Percentiles rank a stretch among this genome's conserved stretches.
These are phyloP conservation scores for Danio aesculapii DNA, from an alignment of 2,797 vertebrate genomes.

Conservation along the genomic window DNA sequence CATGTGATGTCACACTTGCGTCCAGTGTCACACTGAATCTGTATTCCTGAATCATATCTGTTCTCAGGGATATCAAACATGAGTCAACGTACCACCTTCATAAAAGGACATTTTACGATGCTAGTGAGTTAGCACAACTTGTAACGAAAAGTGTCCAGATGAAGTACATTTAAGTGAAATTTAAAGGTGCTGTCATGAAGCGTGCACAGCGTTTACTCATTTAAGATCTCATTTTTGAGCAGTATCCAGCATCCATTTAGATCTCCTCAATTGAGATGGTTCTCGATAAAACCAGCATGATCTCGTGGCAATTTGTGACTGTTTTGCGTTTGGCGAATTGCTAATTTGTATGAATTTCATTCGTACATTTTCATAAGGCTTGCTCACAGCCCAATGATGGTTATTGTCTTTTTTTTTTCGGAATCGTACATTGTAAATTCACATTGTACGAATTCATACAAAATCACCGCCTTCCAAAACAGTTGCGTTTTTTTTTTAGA, in stretches of 20 bases:
- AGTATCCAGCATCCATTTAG: conserved; percentile 24
- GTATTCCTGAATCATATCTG: conserved; percentile 59
- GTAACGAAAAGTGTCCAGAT: conserved; percentile 41
- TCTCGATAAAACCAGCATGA: background rate
- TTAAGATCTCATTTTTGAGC: background rate
- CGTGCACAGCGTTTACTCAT: conserved; percentile 10
- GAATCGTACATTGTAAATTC: no score
- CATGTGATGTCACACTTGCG: conserved; percentile 1
- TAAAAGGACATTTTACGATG: conserved; percentile 33
- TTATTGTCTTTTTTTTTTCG: no score
- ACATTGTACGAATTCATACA: no score
- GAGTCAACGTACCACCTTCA: conserved; percentile 42
- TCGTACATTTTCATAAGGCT: no score
- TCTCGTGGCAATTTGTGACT: no score
- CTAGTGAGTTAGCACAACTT: conserved; percentile 40
- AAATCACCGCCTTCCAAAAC: background rate
- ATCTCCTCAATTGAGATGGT: conserved; percentile 2
- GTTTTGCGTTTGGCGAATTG: no score
- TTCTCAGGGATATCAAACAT: conserved; percentile 63
- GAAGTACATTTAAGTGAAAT: conserved; percentile 4
- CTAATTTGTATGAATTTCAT: no score
- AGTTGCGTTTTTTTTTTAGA: background rate
- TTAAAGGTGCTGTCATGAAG: conserved; percentile 27
- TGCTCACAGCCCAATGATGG: no score
- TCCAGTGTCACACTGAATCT: conserved; percentile 34